These are phyloP conservation scores for Jaculus jaculus DNA, from an alignment of 2,113 vertebrate species.

Conservation along the genomic window DNA sequence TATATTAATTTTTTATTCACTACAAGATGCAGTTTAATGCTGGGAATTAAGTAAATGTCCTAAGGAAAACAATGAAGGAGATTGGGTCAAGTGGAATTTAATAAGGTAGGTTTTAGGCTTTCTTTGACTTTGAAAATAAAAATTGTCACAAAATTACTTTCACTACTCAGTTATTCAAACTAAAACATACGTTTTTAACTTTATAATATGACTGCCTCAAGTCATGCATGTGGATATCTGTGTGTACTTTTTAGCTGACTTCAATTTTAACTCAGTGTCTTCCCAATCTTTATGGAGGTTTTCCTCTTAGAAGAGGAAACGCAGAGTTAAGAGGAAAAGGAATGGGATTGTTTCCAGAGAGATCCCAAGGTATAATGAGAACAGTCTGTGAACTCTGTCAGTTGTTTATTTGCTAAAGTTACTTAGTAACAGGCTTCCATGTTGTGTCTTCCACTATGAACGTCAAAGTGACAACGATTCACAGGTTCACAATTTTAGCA, in stretches of 20 bases:
- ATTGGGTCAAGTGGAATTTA: not conserved
- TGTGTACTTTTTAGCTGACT: not conserved
- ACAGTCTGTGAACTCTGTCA: not conserved
- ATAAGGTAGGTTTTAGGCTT: not conserved
- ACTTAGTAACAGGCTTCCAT: not conserved
- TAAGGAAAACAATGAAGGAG: not conserved
- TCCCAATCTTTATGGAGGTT: not conserved
- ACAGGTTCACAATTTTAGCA: not conserved
- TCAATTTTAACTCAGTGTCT: not conserved
- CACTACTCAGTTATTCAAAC: not conserved
- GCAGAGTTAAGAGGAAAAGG: not conserved
- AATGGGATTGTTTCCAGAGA: not conserved
- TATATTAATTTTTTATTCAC: not conserved
- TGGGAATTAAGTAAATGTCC: not conserved
- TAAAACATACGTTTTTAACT: not conserved
- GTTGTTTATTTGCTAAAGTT: not conserved
- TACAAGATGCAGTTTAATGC: not conserved
- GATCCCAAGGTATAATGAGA: not conserved
- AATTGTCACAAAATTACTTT: not conserved
- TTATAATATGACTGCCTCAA: not conserved
- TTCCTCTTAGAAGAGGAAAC: not conserved
- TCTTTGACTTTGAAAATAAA: constrained; percentile 36
- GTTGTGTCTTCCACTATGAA: not conserved
- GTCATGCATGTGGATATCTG: not conserved
- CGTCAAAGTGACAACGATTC: not conserved